Percentiles rank a stretch among this genome's conserved stretches.
These are phyloP conservation scores for Stichodactyla mertensii DNA, from an alignment of 64 coral and sea anemone species.

Conservation along the genomic window DNA sequence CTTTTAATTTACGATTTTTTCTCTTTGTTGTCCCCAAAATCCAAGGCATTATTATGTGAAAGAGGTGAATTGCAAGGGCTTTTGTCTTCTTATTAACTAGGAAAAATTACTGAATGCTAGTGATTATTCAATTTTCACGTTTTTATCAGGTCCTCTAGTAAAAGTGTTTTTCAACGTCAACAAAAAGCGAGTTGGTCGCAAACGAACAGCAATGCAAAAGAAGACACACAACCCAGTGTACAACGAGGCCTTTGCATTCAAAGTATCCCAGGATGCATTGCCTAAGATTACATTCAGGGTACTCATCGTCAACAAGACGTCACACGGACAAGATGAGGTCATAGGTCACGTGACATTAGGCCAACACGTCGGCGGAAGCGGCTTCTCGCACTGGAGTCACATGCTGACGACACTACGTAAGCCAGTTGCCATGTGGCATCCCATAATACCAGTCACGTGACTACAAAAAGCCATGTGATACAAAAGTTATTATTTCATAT, in stretches of 20 bases:
- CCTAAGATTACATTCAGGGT: constrained; percentile 74
- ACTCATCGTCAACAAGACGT: constrained; percentile 79
- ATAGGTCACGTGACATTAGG: constrained; percentile 84
- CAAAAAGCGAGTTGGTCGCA: constrained; percentile 75
- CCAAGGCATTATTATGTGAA: no score
- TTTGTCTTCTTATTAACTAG: no score
- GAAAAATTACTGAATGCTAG: background rate
- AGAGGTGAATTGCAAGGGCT: no score
- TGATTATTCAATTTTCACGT: background rate
- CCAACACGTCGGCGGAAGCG: constrained; percentile 72
- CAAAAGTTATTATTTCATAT: background rate
- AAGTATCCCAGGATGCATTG: constrained; percentile 86
- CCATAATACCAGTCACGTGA: constrained; percentile 56
- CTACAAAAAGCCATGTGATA: background rate
- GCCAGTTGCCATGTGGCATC: constrained; percentile 98
- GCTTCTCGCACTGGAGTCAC: constrained; percentile 95
- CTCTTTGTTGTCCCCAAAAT: no score
- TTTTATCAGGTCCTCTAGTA: constrained; percentile 57
- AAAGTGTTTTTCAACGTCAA: constrained; percentile 88
- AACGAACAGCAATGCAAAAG: constrained; percentile 85
- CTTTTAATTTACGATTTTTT: no score
- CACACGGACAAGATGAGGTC: constrained; percentile 77
- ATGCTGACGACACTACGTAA: constrained; percentile 83
- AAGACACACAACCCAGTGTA: constrained; percentile 87
- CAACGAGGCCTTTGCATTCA: constrained; percentile 97